Conservation (phyloP, 64 coral and sea anemone genomes). For the Dendrophyllia cribrosa region DNA sequence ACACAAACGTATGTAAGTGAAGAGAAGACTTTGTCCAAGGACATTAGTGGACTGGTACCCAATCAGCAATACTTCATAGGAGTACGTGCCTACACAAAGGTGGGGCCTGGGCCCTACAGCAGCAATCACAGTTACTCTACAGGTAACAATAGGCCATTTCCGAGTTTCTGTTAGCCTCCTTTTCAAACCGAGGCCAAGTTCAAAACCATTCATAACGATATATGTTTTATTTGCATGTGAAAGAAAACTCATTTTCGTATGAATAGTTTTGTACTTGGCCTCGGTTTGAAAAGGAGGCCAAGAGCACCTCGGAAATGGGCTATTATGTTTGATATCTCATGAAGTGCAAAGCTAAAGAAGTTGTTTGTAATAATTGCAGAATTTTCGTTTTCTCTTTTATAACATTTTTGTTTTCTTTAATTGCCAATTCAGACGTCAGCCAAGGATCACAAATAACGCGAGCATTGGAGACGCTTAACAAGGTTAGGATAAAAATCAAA, state of each 20-base stretch:
- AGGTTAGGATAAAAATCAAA: neutral
- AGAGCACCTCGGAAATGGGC: no score
- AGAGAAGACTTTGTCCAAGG: constrained; percentile 47
- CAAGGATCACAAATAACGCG: constrained; percentile 45
- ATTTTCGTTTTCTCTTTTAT: no score
- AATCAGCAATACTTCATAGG: constrained; percentile 32
- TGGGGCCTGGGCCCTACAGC: constrained; percentile 66
- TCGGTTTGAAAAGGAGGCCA: no score
- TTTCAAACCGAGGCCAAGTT: no score
- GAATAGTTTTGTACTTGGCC: no score
- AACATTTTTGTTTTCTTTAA: neutral
- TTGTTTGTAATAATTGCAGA: no score
- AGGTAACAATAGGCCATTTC: neutral
- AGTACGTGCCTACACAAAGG: constrained; percentile 55
- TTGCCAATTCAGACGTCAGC: neutral
- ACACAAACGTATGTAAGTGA: neutral
- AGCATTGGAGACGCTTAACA: constrained; percentile 58
- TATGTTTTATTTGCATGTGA: no score
- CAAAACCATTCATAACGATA: no score
- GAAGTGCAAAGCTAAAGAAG: no score
- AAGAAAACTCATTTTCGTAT: no score
- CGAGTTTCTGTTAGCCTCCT: no score
- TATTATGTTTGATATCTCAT: no score
- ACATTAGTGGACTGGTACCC: constrained; percentile 36
- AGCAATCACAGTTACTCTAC: constrained; percentile 4